phyloP scores from a whole-genome alignment of 2,113 vertebrate species.

The Lepus americanus region DNA sequence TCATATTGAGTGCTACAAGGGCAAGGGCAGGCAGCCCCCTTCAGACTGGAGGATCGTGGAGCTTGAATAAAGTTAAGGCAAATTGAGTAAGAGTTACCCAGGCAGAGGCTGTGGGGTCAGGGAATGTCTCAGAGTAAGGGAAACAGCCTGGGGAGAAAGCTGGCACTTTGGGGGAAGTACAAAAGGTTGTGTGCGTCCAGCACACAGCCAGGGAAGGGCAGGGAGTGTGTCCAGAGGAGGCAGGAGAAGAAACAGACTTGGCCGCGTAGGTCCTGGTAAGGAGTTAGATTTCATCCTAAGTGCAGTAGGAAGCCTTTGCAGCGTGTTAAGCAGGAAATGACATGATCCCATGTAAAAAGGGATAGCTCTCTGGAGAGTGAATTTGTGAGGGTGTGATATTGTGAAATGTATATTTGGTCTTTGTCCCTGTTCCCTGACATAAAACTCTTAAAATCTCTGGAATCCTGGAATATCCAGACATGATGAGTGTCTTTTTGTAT shows the following conservation, averaged over 20 bases:
- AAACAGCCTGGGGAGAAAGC: constrained; percentile 1
- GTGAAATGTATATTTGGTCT: constrained; percentile 37
- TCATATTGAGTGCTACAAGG: not conserved
- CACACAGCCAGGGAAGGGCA: not conserved
- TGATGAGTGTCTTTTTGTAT: not conserved
- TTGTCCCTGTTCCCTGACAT: constrained; percentile 1
- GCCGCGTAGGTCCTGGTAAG: constrained; percentile 36
- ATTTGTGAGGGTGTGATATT: not conserved
- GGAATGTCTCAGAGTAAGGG: not conserved
- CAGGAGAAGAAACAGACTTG: not conserved
- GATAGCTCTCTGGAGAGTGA: not conserved
- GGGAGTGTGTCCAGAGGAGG: not conserved
- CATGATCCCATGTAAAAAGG: constrained; percentile 26
- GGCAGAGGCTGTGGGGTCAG: not conserved
- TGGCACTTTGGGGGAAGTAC: constrained; percentile 5
- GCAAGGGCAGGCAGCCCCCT: not conserved
- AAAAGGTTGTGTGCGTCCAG: not conserved
- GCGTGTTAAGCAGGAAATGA: constrained; percentile 63
- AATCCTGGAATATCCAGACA: not conserved
- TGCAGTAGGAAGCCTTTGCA: not conserved
- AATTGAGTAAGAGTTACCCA: constrained; percentile 1
- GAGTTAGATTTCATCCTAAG: constrained; percentile 24
- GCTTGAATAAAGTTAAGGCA: constrained; percentile 20
- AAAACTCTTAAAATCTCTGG: constrained; percentile 1
- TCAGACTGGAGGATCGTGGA: not conserved